Base-by-base conservation (phyloP, 1,140 invertebrate species). In the Meloidogyne chitwoodi region DNA sequence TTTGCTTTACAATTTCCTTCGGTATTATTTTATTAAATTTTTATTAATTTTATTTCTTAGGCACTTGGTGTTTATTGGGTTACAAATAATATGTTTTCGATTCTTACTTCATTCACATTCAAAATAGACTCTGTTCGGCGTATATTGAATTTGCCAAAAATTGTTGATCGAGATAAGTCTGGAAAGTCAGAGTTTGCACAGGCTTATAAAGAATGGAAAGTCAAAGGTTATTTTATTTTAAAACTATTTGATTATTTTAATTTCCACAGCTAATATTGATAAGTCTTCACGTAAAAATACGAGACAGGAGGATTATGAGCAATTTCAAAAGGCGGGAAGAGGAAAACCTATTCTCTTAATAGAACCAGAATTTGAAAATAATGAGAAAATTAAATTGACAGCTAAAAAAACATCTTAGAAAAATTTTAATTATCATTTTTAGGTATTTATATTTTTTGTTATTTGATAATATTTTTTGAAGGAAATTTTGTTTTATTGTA, bases 11-110 rank as follows among this genome's bases (percentile, higher is more conserved):
- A 94, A 85, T 96, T 97, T 84, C 92, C 93, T n/a, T 91, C 92
- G 29, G 92, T 92, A 89, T 90, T 90, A 12, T 24, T 29, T 19
- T 77, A 12, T 29, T 56, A 44, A 26, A 63, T 24, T 73, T 77
- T 75, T 16, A 68, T 24, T 8, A 75, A 12, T 68, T 27, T n/a
- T 16, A 24, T 63, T 61, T 83, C 88, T n/a, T 81, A 92, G 91
- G 93, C 92, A 19, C 91, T 98, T 83, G 88, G 94, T 27, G 91
- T 92, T 56, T 98, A 98, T 86, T 98, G 95, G 95, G 89, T 91
- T 38, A 91, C 92, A 31, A 93, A 91, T 72, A 98, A 98, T 87
- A 89, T 92, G n/a, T 91, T 96, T 75, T 95, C 95, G 0, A 83
- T 98, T 8, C 65, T 89, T 0, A 94, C 96, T 91, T 92, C 93